phyloP scores from a whole-genome alignment of 2,113 vertebrate species.

The Bubo blakistoni region DNA sequence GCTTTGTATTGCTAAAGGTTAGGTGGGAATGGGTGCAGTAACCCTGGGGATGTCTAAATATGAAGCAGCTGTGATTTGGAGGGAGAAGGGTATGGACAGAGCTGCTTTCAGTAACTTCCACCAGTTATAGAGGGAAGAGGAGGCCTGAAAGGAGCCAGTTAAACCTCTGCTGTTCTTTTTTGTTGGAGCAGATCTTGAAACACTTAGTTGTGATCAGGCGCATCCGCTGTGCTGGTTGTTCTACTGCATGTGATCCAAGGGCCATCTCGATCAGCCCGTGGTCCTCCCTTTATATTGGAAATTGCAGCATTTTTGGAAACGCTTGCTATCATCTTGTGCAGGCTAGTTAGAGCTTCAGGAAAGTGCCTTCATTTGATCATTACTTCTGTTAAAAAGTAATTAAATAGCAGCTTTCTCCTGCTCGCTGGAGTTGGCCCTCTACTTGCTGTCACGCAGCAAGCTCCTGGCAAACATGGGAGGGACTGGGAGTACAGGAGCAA shows the following conservation, averaged over 20 bases:
- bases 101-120: background rate
- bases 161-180: background rate
- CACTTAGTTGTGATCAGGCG: background rate
- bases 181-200: background rate
- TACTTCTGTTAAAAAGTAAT: background rate
- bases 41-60: too few relatives aligned
- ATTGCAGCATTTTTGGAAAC: background rate
- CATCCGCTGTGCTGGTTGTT: rapidly evolving
- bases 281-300: background rate
- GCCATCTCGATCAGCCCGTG: background rate
- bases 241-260: rapidly evolving
- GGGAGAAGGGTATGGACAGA: background rate
- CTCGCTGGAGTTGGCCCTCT: background rate
- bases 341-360: background rate
- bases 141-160: background rate
- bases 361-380: background rate
- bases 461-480: background rate
- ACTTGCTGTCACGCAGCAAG: background rate
- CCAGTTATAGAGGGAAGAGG: background rate
- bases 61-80: background rate
- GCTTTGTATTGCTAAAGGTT: background rate
- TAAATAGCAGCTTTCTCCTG: background rate
- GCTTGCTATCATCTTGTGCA: background rate
- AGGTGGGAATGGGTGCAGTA: background rate
- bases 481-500: too few relatives aligned